Evolutionary conservation across 1,140 invertebrate species (phyloP), one percentile per base, ranked within the genome.

Genomic region (Ruditapes philippinarum): DNA sequence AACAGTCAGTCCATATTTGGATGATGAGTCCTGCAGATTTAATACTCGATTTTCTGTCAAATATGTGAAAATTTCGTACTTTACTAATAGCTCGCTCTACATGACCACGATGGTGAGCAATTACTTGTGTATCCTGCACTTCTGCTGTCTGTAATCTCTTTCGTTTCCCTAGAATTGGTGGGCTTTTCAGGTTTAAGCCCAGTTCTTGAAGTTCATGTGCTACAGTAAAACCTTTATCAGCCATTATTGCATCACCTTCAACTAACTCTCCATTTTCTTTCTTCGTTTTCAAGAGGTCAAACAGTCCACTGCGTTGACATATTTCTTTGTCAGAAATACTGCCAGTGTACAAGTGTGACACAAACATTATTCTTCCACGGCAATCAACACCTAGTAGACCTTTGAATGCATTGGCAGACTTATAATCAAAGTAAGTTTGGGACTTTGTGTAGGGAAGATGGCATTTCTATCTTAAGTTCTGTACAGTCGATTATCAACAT

Each of bases 401-500:
- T 62, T 62, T 62, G 28, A 62, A 62, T 28, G 25, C 28, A 28
- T 45, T 73, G 14, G 68, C 17, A 17, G 68, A 73, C 25, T 62
- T 73, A 28, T 73, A 45, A 31, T 73, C 68, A 1, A 36, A 73
- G 4, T 62, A 73, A 38, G 36, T 73, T 38, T 73, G 68, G 7
- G 36, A 45, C 17, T 73, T 73, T 73, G 57, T n/a, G 57, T n/a
- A 62, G n/a, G n/a, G 68, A 73, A 19, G 33, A 80, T 0, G 76
- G 45, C 76, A 79, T 79, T 79, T 79, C 31, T 51, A 79, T 51
- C 54, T 54, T 54, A 1, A 79, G 36, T 51, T 51, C 76, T 22
- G 76, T 79, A 45, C 76, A 79, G 28, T 79, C 76, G 54, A 51
- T 79, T 17, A 79, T 79, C 17, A 79, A 31, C 76, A 79, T 79